Conservation (phyloP, 2,797 vertebrate species). For the Lepidocolaptes lacrymiger region DNA sequence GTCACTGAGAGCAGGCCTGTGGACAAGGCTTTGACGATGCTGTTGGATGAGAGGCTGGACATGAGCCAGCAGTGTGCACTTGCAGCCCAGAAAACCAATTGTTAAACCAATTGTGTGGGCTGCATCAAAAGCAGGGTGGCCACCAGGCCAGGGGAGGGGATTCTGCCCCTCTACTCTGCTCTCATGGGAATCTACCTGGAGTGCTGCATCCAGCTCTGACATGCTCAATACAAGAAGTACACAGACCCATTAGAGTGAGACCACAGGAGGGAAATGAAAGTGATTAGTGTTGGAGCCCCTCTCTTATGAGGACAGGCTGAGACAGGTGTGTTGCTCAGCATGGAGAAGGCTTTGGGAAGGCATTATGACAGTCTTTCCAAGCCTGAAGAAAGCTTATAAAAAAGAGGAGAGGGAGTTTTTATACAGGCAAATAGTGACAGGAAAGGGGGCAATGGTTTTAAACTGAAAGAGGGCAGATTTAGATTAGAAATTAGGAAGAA, state of each 20-base stretch:
- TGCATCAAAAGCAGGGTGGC: rapidly evolving
- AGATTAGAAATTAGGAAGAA: not conserved
- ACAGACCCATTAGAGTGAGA: not conserved
- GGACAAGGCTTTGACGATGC: not conserved
- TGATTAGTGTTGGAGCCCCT: not conserved
- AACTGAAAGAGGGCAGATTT: not conserved
- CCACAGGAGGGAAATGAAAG: too few relatives aligned
- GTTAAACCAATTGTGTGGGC: rapidly evolving
- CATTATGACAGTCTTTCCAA: not conserved
- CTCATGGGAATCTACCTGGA: not conserved
- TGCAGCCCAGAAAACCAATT: rapidly evolving
- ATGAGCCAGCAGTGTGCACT: not conserved
- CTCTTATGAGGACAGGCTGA: not conserved
- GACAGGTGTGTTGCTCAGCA: too few relatives aligned
- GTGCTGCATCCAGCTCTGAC: too few relatives aligned
- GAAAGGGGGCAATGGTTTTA: not conserved
- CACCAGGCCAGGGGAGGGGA: not conserved
- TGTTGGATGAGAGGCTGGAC: not conserved
- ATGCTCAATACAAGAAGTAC: rapidly evolving
- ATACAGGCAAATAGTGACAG: not conserved
- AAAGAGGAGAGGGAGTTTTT: not conserved
- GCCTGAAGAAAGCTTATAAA: not conserved
- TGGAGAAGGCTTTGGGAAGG: not conserved
- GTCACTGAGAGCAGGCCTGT: not conserved
- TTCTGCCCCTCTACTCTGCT: rapidly evolving